Percentiles rank a stretch among this genome's conserved stretches.
Evolutionary conservation across 2,113 vertebrate genomes (phyloP).

Genomic region (Ptyas mucosa): DNA sequence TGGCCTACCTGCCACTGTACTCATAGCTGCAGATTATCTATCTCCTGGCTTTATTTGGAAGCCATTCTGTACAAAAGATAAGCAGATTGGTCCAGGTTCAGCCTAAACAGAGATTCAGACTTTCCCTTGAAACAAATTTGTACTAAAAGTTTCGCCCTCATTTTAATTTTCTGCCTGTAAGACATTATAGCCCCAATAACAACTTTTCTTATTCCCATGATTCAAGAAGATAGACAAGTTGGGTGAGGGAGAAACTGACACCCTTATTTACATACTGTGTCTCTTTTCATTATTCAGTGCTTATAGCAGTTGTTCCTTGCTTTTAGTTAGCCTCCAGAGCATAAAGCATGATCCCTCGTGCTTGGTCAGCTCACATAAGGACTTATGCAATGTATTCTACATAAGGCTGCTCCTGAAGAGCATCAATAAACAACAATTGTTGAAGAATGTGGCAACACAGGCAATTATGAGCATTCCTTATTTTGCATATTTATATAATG

Average conservation of each 20-base stretch:
- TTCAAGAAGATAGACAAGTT: background rate
- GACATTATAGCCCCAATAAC: background rate
- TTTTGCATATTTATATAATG: background rate
- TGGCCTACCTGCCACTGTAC: background rate
- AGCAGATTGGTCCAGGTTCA: background rate
- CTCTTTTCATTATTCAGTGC: background rate
- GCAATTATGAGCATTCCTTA: background rate
- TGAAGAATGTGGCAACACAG: background rate
- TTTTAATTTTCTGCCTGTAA: background rate
- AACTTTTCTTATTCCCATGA: background rate
- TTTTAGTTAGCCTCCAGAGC: background rate
- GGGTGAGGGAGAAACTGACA: background rate
- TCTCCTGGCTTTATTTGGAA: background rate
- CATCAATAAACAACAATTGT: background rate
- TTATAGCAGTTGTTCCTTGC: background rate
- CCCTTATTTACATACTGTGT: background rate
- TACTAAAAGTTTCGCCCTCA: background rate
- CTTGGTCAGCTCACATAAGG: background rate
- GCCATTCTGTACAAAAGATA: background rate
- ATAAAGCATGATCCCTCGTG: background rate
- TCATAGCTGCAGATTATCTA: background rate
- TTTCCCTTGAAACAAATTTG: background rate
- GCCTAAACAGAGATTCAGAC: background rate
- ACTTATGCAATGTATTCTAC: background rate
- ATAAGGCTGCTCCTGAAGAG: background rate